phyloP scores from a whole-genome alignment of 2,113 vertebrate species.

The Eudyptes chrysolophus region DNA sequence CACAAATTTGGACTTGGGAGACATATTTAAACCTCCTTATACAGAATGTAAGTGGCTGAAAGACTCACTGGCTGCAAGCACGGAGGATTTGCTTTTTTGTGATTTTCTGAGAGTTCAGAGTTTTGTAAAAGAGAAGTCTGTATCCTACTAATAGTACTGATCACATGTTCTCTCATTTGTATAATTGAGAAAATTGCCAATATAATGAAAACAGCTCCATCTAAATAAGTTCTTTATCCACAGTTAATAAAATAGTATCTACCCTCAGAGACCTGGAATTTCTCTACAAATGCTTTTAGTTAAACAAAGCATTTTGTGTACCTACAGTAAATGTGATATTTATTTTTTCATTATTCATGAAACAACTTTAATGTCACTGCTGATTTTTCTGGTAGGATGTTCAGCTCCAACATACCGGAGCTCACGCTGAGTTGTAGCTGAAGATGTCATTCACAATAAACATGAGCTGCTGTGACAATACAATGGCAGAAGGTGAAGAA shows the following conservation, averaged over 20 bases:
- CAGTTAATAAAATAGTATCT: slow-evolving; percentile 18
- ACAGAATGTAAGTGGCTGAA: not conserved
- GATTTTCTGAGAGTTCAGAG: not conserved
- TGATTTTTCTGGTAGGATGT: slow-evolving; percentile 32
- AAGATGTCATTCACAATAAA: slow-evolving; percentile 73
- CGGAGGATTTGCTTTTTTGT: not conserved
- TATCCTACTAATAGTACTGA: not conserved
- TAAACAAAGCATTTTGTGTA: slow-evolving; percentile 61
- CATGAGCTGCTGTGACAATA: slow-evolving; percentile 68
- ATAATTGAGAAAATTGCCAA: slow-evolving; percentile 22
- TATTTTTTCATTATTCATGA: slow-evolving; percentile 71
- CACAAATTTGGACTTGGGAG: not conserved
- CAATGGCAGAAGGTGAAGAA: slow-evolving; percentile 65
- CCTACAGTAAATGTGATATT: slow-evolving; percentile 20
- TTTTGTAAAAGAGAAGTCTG: not conserved
- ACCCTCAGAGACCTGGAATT: slow-evolving; percentile 18
- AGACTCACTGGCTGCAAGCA: not conserved
- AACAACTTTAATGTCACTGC: slow-evolving; percentile 41
- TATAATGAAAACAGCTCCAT: slow-evolving; percentile 20
- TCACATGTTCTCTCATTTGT: not conserved
- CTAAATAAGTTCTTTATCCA: not conserved
- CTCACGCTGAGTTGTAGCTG: slow-evolving; percentile 51
- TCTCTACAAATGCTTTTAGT: slow-evolving; percentile 36
- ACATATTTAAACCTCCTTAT: not conserved
- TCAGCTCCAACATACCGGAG: slow-evolving; percentile 33